These are phyloP conservation scores for Sceloporus undulatus DNA, from an alignment of 2,113 vertebrate species.

Conservation along the genomic window DNA sequence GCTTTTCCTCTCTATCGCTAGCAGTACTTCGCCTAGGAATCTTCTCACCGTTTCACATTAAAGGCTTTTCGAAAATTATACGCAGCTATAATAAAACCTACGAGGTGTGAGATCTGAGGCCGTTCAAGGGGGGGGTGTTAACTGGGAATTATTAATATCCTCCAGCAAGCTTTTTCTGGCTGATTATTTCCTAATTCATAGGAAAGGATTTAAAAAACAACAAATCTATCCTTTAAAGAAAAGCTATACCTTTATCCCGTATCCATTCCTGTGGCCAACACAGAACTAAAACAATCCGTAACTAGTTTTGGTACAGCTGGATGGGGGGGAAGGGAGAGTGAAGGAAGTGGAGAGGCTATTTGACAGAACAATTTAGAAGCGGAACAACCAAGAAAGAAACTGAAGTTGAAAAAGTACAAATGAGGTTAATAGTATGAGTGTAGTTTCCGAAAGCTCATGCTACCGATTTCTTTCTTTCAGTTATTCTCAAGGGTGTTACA, in stretches of 20 bases:
- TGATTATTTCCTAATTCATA: conserved; percentile 49
- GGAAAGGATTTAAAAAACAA: no score
- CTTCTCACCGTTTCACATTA: background rate
- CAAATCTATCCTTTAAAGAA: no score
- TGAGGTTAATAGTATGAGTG: no score
- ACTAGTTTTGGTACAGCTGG: background rate
- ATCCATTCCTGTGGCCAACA: background rate
- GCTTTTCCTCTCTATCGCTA: background rate
- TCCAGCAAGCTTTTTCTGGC: conserved; percentile 41
- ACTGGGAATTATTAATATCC: background rate
- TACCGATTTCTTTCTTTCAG: no score
- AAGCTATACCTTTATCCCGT: no score
- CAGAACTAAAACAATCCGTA: background rate
- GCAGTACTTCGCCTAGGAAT: background rate
- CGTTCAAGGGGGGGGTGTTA: background rate
- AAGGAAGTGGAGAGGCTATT: no score
- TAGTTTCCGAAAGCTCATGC: no score
- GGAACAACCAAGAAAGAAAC: no score
- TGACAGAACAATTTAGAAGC: background rate
- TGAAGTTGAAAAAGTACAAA: no score
- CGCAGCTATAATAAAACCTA: background rate
- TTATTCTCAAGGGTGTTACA: no score
- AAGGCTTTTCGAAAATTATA: background rate
- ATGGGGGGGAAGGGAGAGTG: background rate
- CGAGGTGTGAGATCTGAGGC: background rate